Evolutionary conservation across 2,797 vertebrate species (phyloP).

Genomic region (Podargus strigoides): DNA sequence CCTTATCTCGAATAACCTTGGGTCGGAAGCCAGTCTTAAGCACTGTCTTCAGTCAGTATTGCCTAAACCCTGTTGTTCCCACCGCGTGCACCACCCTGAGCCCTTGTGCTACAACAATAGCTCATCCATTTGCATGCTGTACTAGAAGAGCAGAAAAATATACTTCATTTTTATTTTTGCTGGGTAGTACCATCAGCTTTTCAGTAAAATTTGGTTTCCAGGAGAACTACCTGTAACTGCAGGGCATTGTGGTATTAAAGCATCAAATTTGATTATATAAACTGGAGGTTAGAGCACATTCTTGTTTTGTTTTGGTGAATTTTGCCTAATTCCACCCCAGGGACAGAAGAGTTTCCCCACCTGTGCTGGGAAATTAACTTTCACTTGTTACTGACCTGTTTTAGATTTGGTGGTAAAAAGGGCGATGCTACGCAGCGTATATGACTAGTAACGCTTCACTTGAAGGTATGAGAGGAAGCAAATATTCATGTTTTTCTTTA

Average conservation of each 20-base stretch:
- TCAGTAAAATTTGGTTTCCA: neutral
- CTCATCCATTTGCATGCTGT: neutral
- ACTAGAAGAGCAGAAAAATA: neutral
- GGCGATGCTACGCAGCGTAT: neutral
- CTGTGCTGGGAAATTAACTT: neutral
- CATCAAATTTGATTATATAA: neutral
- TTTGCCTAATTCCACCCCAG: neutral
- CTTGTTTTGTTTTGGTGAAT: neutral
- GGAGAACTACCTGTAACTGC: neutral
- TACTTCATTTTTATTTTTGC: neutral
- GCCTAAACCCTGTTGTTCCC: neutral
- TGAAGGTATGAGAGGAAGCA: no score
- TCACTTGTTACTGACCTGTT: neutral
- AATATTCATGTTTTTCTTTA: no score
- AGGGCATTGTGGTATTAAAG: neutral
- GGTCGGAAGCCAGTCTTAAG: neutral
- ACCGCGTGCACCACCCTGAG: neutral
- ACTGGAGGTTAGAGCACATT: neutral
- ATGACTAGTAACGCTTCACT: neutral
- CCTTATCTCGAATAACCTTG: neutral
- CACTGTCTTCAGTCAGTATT: neutral
- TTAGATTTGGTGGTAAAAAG: neutral
- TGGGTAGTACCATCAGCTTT: neutral
- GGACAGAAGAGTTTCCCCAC: neutral
- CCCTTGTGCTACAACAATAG: fast-evolving